phyloP scores from a whole-genome alignment of 2,888 invertebrate genomes.

The Troilus luridus region DNA sequence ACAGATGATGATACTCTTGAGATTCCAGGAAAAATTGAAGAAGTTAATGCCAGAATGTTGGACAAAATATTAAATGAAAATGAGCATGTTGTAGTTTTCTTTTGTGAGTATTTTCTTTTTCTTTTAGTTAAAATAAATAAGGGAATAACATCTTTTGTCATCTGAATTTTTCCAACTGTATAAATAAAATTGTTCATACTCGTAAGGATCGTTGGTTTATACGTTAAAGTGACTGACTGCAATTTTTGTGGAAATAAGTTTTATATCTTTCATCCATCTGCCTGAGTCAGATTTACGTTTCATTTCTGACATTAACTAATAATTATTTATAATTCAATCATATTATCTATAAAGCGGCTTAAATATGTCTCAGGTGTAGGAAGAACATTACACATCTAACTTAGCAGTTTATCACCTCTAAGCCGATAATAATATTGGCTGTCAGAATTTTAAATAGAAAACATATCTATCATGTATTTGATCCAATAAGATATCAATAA shows the following conservation, averaged over 20 bases:
- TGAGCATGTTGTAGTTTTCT: constrained; percentile 91
- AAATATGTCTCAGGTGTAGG: no score
- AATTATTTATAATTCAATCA: no score
- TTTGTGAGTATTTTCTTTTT: constrained; percentile 79
- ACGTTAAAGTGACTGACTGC: no score
- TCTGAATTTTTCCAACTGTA: neutral
- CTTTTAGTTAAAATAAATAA: neutral
- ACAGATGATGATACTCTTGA: constrained; percentile 92
- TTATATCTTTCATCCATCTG: no score
- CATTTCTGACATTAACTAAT: no score
- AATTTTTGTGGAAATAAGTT: no score
- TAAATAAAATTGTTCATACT: neutral
- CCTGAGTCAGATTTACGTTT: no score
- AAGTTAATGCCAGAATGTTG: constrained; percentile 91
- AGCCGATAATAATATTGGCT: neutral
- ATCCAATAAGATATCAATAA: no score
- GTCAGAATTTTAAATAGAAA: neutral
- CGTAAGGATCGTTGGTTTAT: no score
- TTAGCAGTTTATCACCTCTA: no score
- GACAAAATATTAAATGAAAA: constrained; percentile 91
- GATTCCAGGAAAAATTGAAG: constrained; percentile 93
- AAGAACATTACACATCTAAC: no score
- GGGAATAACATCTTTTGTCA: neutral
- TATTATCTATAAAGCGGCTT: no score
- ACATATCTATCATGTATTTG: neutral